Evolutionary conservation across 2,113 vertebrate species (phyloP).

Genomic region (Formicarius rufipectus): DNA sequence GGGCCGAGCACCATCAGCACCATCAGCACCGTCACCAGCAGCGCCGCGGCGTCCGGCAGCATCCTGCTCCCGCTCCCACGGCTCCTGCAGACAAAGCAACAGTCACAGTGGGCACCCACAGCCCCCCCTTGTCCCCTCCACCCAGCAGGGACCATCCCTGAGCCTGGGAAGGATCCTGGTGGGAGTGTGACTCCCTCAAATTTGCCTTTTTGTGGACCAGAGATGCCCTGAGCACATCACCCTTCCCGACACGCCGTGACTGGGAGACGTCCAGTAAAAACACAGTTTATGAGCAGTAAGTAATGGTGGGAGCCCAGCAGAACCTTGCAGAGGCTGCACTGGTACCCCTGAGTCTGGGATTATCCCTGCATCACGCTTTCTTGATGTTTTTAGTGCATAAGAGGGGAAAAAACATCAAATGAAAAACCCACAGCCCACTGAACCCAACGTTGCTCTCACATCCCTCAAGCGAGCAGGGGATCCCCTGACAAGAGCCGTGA

Average conservation of each 20-base stretch:
- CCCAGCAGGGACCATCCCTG: accelerated
- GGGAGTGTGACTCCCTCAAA: accelerated
- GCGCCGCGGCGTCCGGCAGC: constrained; percentile 8
- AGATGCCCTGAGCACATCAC: accelerated
- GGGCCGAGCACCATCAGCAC: neutral
- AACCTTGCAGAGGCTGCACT: neutral
- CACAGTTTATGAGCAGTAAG: accelerated
- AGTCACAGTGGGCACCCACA: neutral
- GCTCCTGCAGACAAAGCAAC: constrained; percentile 5
- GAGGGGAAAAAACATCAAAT: neutral
- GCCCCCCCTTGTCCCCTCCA: accelerated
- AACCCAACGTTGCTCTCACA: neutral
- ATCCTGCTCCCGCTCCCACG: constrained; percentile 50
- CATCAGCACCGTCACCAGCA: constrained; percentile 68
- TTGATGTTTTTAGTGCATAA: neutral
- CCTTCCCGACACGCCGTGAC: accelerated
- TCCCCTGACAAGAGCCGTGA: neutral
- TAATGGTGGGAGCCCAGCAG: neutral
- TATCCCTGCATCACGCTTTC: neutral
- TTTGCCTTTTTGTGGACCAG: neutral
- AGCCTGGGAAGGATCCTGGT: accelerated
- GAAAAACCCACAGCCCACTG: neutral
- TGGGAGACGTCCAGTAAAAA: neutral
- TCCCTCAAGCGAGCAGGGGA: neutral
- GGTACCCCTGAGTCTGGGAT: neutral